These are phyloP conservation scores for Aspidiotus destructor DNA, from an alignment of 2,888 invertebrate species.

Conservation along the genomic window DNA sequence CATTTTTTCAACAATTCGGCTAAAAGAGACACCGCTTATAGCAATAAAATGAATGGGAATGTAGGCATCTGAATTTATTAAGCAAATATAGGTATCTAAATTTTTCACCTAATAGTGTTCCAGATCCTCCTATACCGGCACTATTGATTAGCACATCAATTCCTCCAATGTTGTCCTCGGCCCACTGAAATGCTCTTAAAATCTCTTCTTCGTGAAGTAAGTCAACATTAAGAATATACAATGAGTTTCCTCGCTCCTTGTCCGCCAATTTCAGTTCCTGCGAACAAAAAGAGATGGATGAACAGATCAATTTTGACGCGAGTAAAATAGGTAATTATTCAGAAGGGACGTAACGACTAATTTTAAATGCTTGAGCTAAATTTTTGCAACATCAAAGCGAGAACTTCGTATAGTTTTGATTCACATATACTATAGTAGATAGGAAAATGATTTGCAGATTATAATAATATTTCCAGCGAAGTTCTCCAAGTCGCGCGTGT, in stretches of 20 bases:
- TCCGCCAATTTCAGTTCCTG: conserved; percentile 32
- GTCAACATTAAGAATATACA: conserved; percentile 37
- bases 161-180: conserved; percentile 37
- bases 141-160: conserved; percentile 37
- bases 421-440: too few species aligned
- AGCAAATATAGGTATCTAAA: background rate
- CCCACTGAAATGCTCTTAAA: conserved; percentile 37
- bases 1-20: too few species aligned
- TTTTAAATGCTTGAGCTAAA: background rate
- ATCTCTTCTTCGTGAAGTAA: conserved; percentile 37
- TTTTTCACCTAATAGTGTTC: conserved; percentile 36
- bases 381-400: too few species aligned
- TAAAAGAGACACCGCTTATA: too few species aligned
- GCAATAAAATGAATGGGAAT: too few species aligned
- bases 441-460: too few species aligned
- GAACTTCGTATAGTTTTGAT: too few species aligned
- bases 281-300: background rate
- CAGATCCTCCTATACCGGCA: conserved; percentile 37
- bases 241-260: conserved; percentile 19
- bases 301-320: background rate
- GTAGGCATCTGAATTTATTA: too few species aligned
- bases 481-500: too few species aligned
- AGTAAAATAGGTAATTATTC: background rate
- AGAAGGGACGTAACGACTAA: background rate
- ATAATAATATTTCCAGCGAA: too few species aligned